Conservation (phyloP, 1,140 invertebrate species). For the Platorchestia sp. region DNA sequence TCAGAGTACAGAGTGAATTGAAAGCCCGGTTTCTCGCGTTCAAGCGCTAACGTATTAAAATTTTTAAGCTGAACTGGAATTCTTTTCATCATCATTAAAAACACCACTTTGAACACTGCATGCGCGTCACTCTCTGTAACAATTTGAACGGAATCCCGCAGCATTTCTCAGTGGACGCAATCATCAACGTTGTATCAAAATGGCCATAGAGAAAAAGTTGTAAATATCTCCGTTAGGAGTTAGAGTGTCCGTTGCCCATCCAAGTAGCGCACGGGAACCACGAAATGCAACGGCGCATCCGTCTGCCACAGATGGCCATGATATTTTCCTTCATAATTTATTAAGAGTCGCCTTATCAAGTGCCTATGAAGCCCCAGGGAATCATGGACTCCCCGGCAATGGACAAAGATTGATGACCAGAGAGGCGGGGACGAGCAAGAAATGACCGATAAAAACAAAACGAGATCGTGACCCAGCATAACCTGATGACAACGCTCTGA, state of each 20-base stretch:
- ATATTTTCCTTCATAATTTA: slow-evolving; percentile 4
- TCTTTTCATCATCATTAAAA: too few species aligned
- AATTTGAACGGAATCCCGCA: background rate
- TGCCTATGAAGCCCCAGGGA: background rate
- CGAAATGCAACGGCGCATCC: background rate
- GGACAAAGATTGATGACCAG: background rate
- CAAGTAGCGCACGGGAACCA: background rate
- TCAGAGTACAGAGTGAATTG: background rate
- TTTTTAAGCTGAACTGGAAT: too few species aligned
- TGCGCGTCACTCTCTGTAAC: background rate
- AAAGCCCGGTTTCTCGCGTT: too few species aligned
- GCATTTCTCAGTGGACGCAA: background rate
- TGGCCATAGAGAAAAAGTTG: background rate
- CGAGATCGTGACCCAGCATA: slow-evolving; percentile 5
- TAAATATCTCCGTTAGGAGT: background rate
- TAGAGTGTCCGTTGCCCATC: background rate
- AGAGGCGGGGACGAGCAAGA: background rate
- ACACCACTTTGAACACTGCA: too few species aligned
- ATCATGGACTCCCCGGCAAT: background rate
- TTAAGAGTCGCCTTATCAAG: background rate
- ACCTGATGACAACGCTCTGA: background rate
- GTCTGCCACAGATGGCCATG: background rate
- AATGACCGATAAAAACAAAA: slow-evolving; percentile 10
- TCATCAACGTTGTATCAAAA: background rate
- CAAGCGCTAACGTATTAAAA: too few species aligned